Base-by-base conservation (phyloP, 2,113 vertebrate species). In the Cnemophilus loriae region DNA sequence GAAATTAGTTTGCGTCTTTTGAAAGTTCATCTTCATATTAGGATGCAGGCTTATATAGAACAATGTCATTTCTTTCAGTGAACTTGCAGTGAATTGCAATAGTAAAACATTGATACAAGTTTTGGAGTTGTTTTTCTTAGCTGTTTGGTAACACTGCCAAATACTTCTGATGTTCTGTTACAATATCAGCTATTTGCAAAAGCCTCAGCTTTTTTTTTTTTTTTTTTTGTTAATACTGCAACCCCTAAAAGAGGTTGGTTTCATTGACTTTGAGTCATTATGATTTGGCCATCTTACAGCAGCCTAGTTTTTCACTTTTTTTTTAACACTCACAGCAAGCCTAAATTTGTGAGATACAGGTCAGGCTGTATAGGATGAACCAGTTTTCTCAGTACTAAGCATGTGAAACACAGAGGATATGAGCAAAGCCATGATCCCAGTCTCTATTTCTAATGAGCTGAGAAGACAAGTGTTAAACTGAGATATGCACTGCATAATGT, bases 401-500 rank as follows among this genome's bases (percentile, higher is more conserved):
- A 52, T 59, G 21, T 93, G 93, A 95, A 90, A 63, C 42, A 67
- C 4, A 8, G 75, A 95, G 74, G 30, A 75, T 41, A 77, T 52
- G 86, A 92, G 76, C 73, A 91, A 84, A 95, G 57, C 82, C 46
- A 17, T 27, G 89, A 90, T 89, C 90, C 79, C 23, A 11, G 61
- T 94, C 81, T 96, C 78, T 94, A 1, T 64, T 89, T 95, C 30
- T 94, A 35, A 83, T 39, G 84, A 86, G 80, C 75, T 46, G 59
- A 91, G 94, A 82, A 89, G 74, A 77, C 77, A 59, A 71, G 75
- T 64, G 84, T 92, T 84, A 23, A 93, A 70, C 55, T 95, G 50
- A 84, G 80, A 69, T 87, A 61, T 21, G 91, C 84, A 74, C 98
- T 98, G 98, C 97, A 98, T 97, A 94, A 75, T 79, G 94, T 98